Base-by-base conservation (phyloP, 2,113 vertebrate species). In the Ellobius talpinus region DNA sequence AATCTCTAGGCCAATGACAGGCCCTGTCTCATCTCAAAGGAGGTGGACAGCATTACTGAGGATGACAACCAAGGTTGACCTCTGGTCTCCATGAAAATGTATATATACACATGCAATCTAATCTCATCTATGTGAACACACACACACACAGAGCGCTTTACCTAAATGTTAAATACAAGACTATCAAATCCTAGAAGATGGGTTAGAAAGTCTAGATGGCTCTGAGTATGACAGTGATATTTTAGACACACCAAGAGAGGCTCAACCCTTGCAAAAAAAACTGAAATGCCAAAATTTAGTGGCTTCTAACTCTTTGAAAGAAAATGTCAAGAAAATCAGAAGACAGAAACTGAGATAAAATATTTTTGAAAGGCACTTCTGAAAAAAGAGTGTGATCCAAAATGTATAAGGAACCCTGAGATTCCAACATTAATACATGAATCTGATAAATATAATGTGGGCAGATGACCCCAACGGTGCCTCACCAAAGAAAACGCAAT, bases 301-400 rank as follows among this genome's bases (percentile, higher is more conserved):
- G 61, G 63, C 12, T 19, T 90, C 26, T 74, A 24, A 31, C 39
- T 33, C 16, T 87, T 39, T 24, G 42, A 87, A 90, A 94, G 58
- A 82, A 31, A 74, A 78, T n/a, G 47, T 93, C n/a, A 91, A 45
- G 26, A 93, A 66, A 81, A 94, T 76, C 42, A 86, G 50, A 89
- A 76, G 77, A 55, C 23, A 88, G 24, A 90, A 91, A 91, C 26
- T 50, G 63, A 87, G 65, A 92, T 55, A 95, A 55, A 50, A 95
- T 90, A 74, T 66, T 77, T 72, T 33, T 16, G n/a, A 87, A 36
- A 63, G 58, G 39, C 0, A 12, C 14, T 50, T 76, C 50, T 66
- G 61, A 61, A 66, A 74, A 55, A 66, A 76, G 36, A 24, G 3
- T 72, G 3, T 33, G 66, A 74, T 79, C 26, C 10, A 50, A 97